Conservation (phyloP, 2,797 vertebrate species). For the Gobio occitaniae region DNA sequence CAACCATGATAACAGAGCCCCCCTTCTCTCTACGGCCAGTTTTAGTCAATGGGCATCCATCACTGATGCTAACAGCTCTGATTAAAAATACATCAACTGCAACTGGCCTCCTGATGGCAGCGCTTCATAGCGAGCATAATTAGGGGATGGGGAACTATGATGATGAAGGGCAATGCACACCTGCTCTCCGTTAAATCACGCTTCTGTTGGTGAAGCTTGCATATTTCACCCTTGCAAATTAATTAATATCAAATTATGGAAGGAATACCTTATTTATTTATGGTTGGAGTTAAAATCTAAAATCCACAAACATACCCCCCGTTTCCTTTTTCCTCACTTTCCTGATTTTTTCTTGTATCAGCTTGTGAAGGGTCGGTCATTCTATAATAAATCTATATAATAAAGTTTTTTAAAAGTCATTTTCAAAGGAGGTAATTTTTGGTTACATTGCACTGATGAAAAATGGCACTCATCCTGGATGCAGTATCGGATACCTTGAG, state of each 20-base stretch:
- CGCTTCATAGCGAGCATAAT: constrained; percentile 81
- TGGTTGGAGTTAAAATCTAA: constrained; percentile 58
- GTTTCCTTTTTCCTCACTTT: background rate
- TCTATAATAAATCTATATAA: background rate
- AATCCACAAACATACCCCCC: constrained; percentile 4
- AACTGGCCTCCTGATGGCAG: constrained; percentile 76
- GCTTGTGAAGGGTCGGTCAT: background rate
- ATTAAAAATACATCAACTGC: constrained; percentile 86
- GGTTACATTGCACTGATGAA: background rate
- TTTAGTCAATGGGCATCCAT: constrained; percentile 75
- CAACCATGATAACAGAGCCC: constrained; percentile 52
- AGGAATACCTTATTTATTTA: constrained; percentile 72
- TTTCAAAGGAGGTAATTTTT: background rate
- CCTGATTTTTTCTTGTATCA: background rate
- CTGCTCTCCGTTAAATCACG: constrained; percentile 79
- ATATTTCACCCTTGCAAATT: constrained; percentile 83
- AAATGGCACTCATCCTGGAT: background rate
- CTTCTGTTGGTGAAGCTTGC: constrained; percentile 73
- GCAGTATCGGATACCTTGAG: too few relatives aligned
- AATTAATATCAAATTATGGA: constrained; percentile 79
- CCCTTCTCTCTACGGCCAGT: constrained; percentile 44
- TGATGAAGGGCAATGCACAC: constrained; percentile 83
- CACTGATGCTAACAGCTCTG: constrained; percentile 83
- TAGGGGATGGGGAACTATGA: constrained; percentile 81
- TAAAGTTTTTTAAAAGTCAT: too few relatives aligned